phyloP scores from a whole-genome alignment of 1,140 invertebrate species.

The Megalopta genalis region DNA sequence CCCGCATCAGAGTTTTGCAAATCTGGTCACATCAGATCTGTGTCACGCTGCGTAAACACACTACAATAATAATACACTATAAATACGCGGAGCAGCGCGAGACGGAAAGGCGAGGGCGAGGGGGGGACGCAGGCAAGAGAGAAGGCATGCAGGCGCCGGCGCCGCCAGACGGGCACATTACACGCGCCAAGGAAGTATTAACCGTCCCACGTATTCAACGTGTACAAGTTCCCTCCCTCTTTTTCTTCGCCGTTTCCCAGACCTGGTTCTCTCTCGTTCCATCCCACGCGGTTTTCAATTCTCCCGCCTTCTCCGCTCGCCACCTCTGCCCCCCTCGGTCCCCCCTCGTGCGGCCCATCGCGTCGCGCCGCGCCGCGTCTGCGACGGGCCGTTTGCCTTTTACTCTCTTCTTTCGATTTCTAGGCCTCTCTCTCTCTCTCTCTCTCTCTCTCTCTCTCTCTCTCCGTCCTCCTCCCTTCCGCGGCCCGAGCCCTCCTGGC shows the following conservation, averaged over 20 bases:
- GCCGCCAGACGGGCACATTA: slow-evolving; percentile 64
- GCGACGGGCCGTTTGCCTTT: too few species aligned
- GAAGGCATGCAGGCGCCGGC: slow-evolving; percentile 67
- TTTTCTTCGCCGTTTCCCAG: neutral
- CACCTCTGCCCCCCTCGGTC: neutral
- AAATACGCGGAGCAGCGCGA: slow-evolving; percentile 59
- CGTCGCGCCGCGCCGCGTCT: too few species aligned
- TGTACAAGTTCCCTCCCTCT: slow-evolving; percentile 7
- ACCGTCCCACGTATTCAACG: slow-evolving; percentile 53
- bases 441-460: too few species aligned
- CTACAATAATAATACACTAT: slow-evolving; percentile 72
- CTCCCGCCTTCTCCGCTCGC: neutral
- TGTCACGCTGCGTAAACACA: slow-evolving; percentile 70
- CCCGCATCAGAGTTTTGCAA: neutral
- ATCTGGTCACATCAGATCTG: slow-evolving; percentile 29
- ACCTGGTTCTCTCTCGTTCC: neutral
- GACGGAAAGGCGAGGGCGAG: too few species aligned
- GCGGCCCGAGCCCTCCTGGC: neutral
- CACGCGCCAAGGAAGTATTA: slow-evolving; percentile 63
- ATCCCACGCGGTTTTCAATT: slow-evolving; percentile 8
- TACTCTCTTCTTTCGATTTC: slow-evolving; percentile 5
- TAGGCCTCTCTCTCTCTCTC: neutral
- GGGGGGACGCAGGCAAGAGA: slow-evolving; percentile 59
- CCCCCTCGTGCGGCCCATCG: neutral
- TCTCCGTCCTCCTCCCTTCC: neutral